Percentiles rank a stretch among this genome's conserved stretches.
Conservation (phyloP, 2,113 vertebrate species). For the Boleophthalmus pectinirostris region DNA sequence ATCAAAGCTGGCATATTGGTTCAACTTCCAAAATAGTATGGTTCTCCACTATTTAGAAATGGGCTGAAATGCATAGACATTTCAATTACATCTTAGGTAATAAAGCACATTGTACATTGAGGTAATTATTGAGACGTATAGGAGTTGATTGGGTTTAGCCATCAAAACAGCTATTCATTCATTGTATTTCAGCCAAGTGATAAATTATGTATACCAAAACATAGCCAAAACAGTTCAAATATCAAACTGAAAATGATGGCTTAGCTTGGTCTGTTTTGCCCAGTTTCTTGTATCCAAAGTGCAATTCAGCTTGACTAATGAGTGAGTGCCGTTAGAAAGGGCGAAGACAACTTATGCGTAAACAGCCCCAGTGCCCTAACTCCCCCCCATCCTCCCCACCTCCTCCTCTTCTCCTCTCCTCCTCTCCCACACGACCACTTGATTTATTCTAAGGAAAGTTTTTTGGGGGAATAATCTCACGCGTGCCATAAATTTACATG, state of each 20-base stretch:
- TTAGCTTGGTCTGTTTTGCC: background rate
- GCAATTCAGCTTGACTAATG: slow-evolving; percentile 22
- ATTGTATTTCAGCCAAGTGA: background rate
- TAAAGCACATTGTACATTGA: background rate
- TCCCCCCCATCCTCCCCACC: background rate
- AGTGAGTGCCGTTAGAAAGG: slow-evolving; percentile 56
- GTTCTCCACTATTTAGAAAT: no score
- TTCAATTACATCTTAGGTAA: background rate
- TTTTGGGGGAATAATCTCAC: slow-evolving; percentile 86
- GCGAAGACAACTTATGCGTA: slow-evolving; percentile 62
- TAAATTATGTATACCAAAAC: background rate
- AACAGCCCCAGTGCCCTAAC: slow-evolving; percentile 64
- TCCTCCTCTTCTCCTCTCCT: slow-evolving; percentile 33
- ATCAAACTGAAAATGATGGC: background rate
- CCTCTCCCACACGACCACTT: slow-evolving; percentile 67
- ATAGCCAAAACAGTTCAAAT: background rate
- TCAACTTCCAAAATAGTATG: background rate
- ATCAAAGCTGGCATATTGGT: background rate
- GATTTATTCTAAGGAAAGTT: slow-evolving; percentile 88
- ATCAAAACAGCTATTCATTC: background rate
- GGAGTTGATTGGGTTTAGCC: background rate
- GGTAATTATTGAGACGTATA: background rate
- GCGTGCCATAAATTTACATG: slow-evolving; percentile 96
- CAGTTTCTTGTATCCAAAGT: slow-evolving; percentile 6
- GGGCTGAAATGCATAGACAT: no score